Evolutionary conservation across 2,888 invertebrate species (phyloP).

Genomic region (Brachyopa scutellaris): DNA sequence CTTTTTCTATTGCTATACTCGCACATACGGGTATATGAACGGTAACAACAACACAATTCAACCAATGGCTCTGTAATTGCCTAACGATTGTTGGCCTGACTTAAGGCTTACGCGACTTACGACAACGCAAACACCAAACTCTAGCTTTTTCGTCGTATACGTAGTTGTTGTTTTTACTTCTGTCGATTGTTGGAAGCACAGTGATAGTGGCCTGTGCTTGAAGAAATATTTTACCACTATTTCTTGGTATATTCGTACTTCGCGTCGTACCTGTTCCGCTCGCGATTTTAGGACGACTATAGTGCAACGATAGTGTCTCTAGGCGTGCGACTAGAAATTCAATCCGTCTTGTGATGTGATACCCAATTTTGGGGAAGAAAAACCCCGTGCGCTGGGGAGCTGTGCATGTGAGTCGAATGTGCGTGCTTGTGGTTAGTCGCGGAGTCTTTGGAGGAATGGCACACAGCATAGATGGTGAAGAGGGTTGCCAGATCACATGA

Average conservation of each 20-base stretch:
- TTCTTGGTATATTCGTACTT: too few species aligned
- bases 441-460: slow-evolving; percentile 13
- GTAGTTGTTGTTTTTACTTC: slow-evolving; percentile 13
- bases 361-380: slow-evolving; percentile 61
- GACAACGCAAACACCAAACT: slow-evolving; percentile 48
- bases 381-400: slow-evolving; percentile 22
- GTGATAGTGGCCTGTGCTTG: slow-evolving; percentile 20
- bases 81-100: slow-evolving; percentile 36
- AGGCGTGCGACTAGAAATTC: slow-evolving; percentile 68
- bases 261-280: slow-evolving; percentile 6
- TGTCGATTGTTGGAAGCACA: slow-evolving; percentile 30
- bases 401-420: background rate
- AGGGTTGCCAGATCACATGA: too few species aligned
- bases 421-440: slow-evolving; percentile 55
- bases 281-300: slow-evolving; percentile 38
- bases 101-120: slow-evolving; percentile 45
- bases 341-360: slow-evolving; percentile 63
- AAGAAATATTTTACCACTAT: too few species aligned
- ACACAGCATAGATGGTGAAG: slow-evolving; percentile 3
- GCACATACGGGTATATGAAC: slow-evolving; percentile 5
- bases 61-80: slow-evolving; percentile 43
- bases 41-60: slow-evolving; percentile 20
- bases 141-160: background rate
- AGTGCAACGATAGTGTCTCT: slow-evolving; percentile 37
- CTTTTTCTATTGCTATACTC: too few species aligned